These are phyloP conservation scores for Loripinus fragilis DNA, from an alignment of 2,888 invertebrate species.

Conservation along the genomic window DNA sequence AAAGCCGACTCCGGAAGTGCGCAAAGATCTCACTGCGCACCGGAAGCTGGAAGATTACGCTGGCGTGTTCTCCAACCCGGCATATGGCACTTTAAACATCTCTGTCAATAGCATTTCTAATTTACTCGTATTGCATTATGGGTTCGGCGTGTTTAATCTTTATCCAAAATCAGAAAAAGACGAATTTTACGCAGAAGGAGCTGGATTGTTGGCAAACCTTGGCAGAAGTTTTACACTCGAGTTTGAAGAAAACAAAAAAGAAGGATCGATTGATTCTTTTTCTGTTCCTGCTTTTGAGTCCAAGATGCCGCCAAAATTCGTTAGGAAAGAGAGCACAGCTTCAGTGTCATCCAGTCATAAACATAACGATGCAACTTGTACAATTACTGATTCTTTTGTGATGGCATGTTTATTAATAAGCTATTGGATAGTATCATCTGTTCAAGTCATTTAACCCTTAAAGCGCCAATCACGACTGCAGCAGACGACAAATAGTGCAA, in stretches of 20 bases:
- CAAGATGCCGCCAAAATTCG: constrained; percentile 43
- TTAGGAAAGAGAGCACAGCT: not conserved
- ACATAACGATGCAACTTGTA: too few species aligned
- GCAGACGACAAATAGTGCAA: too few species aligned
- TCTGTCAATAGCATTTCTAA: constrained; percentile 20
- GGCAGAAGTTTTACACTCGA: constrained; percentile 28
- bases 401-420: too few species aligned
- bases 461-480: too few species aligned
- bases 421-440: too few species aligned
- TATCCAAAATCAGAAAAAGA: constrained; percentile 49
- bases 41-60: constrained; percentile 43
- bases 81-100: constrained; percentile 58
- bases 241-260: constrained; percentile 31
- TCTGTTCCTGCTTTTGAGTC: constrained; percentile 41
- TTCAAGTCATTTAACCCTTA: too few species aligned
- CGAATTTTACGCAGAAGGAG: constrained; percentile 52
- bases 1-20: not conserved
- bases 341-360: too few species aligned
- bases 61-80: constrained; percentile 61
- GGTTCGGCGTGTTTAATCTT: constrained; percentile 43
- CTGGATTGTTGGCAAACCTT: constrained; percentile 35
- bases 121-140: constrained; percentile 33
- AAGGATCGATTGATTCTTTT: constrained; percentile 4
- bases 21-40: constrained; percentile 30
- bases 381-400: too few species aligned